phyloP scores from a whole-genome alignment of 2,888 invertebrate species.

The Carterocephalus palaemon region DNA sequence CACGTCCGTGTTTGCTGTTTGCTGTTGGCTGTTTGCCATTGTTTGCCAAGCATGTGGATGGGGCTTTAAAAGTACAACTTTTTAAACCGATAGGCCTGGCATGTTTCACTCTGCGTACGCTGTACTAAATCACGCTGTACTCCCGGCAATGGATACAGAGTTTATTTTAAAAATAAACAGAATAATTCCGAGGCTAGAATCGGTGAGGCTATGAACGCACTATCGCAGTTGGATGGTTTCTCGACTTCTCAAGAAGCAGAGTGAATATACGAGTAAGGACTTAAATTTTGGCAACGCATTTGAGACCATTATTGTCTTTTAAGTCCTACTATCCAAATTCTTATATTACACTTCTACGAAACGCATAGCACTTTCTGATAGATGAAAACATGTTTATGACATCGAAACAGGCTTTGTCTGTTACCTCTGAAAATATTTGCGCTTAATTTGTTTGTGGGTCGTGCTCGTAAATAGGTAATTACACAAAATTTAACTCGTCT shows the following conservation, averaged over 20 bases:
- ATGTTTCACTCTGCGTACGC: conserved; percentile 61
- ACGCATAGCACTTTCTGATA: no score
- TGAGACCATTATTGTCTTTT: conserved; percentile 6
- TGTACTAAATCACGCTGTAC: conserved; percentile 59
- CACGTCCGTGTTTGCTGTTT: no score
- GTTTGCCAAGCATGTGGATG: no score
- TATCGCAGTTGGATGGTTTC: no score
- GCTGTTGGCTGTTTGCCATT: no score
- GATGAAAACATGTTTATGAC: no score
- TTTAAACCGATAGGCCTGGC: conserved; percentile 47
- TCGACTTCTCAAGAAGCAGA: no score
- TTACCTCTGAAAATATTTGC: conserved; percentile 1
- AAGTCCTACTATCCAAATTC: no score
- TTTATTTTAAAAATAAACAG: conserved; percentile 38
- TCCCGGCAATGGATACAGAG: conserved; percentile 32
- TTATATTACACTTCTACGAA: no score
- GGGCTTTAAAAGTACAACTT: conserved; percentile 30
- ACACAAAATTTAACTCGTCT: conserved; percentile 7
- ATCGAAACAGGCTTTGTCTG: no score
- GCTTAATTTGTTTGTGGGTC: conserved; percentile 4
- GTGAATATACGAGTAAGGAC: no score
- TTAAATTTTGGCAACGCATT: conserved; percentile 3
- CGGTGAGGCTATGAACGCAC: conserved; percentile 29
- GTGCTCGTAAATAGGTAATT: conserved; percentile 5
- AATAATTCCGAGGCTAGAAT: conserved; percentile 31